A percentile compares a stretch with the other conserved stretches of the same genome.
Conservation (phyloP, 1,140 invertebrate species). For the Drosophila ananassae region DNA sequence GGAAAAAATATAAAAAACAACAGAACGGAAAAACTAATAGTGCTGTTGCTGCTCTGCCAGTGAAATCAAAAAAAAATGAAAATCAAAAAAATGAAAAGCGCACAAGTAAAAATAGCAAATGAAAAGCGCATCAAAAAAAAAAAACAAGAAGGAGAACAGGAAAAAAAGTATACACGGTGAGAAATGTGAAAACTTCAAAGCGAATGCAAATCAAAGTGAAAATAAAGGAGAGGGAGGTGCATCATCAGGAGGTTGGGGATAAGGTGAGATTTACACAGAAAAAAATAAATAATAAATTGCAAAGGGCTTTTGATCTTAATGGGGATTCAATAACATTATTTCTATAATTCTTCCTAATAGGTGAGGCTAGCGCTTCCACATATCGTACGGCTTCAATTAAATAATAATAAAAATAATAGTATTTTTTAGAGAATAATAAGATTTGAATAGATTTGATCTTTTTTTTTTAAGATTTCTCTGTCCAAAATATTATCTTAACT, state of each 20-base stretch:
- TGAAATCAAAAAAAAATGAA: conserved; percentile 35
- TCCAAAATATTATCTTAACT: no score
- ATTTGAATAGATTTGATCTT: no score
- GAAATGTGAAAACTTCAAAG: conserved; percentile 52
- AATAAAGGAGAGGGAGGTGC: not conserved
- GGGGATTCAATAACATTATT: not conserved
- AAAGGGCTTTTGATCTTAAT: not conserved
- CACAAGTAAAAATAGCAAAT: conserved; percentile 48
- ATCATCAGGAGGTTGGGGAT: not conserved
- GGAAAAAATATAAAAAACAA: conserved; percentile 19
- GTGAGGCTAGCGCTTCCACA: no score
- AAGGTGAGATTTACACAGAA: conserved; percentile 9
- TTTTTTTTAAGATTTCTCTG: no score
- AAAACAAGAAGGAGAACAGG: conserved; percentile 11
- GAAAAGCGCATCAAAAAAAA: conserved; percentile 43
- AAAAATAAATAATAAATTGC: not conserved
- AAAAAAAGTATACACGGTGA: conserved; percentile 7
- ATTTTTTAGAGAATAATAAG: not conserved
- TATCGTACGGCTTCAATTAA: no score
- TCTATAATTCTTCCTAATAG: not conserved
- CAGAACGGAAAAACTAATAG: conserved; percentile 44
- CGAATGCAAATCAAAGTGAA: conserved; percentile 40
- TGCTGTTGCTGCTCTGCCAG: conserved; percentile 26
- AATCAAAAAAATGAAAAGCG: conserved; percentile 48
- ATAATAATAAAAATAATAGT: no score